These are phyloP conservation scores for Numida meleagris DNA, from an alignment of 2,113 vertebrate genomes.

Conservation along the genomic window DNA sequence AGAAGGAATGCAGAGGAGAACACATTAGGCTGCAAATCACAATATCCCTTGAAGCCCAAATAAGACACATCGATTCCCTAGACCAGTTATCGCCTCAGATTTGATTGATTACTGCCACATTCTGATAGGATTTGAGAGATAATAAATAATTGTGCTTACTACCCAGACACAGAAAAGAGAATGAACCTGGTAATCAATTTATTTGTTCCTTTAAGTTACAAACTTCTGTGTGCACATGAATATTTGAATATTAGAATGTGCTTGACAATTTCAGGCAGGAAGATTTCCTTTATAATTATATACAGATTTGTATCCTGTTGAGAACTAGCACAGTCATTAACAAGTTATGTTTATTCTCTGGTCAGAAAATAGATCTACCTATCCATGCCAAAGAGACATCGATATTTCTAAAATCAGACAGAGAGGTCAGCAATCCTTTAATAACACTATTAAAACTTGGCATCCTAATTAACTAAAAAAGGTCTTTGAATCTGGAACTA, in stretches of 20 bases:
- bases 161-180: neutral
- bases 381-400: neutral
- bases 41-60: neutral
- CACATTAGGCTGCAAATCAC: neutral
- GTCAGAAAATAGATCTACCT: slow-evolving; percentile 49
- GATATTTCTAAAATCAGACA: slow-evolving; percentile 42
- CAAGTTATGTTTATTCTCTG: slow-evolving; percentile 5
- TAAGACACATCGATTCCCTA: neutral
- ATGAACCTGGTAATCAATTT: neutral
- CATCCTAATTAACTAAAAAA: slow-evolving; percentile 41
- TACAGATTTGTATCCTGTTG: slow-evolving; percentile 15
- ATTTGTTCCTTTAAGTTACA: neutral
- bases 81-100: neutral
- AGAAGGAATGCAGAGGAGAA: slow-evolving; percentile 20
- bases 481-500: neutral
- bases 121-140: neutral
- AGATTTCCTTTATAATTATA: neutral
- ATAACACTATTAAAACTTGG: slow-evolving; percentile 21
- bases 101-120: neutral
- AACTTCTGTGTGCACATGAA: neutral
- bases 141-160: neutral
- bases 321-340: slow-evolving; percentile 26
- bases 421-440: slow-evolving; percentile 37
- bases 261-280: neutral
- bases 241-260: neutral